These are phyloP conservation scores for Aplodontia rufa DNA, from an alignment of 2,113 vertebrate genomes.

Conservation along the genomic window DNA sequence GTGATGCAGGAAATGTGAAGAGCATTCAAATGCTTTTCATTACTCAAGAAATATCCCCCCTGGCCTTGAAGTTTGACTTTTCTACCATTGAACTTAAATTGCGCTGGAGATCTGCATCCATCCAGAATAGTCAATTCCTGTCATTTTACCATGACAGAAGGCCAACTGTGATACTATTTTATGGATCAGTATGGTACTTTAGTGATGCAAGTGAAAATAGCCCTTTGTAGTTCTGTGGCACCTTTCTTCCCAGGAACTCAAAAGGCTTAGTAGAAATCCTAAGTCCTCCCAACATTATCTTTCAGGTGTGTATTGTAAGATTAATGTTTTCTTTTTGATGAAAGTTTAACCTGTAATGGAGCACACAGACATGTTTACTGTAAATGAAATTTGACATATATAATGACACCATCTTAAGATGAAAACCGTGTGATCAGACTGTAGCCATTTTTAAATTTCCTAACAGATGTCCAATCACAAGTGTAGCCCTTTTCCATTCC, in stretches of 20 bases:
- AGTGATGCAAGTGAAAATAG: constrained; percentile 14
- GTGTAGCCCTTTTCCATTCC: too few species aligned
- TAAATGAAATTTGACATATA: too few species aligned
- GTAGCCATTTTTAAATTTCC: too few species aligned
- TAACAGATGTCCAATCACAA: too few species aligned
- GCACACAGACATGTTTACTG: too few species aligned
- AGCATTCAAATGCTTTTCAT: background rate
- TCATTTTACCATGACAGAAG: background rate
- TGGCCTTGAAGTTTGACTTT: background rate
- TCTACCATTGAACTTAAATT: background rate
- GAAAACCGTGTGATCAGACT: too few species aligned
- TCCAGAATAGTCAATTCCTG: background rate
- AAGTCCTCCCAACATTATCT: background rate
- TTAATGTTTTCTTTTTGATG: too few species aligned
- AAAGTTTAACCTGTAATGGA: too few species aligned
- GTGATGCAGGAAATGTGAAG: background rate
- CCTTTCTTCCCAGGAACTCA: background rate
- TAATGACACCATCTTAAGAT: too few species aligned
- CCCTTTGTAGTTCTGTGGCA: constrained; percentile 23
- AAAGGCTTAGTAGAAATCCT: background rate
- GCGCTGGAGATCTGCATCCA: background rate
- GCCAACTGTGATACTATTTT: background rate
- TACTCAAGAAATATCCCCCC: background rate
- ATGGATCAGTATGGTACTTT: background rate
- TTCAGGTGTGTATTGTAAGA: background rate